Evolutionary conservation across 2,888 invertebrate genomes (phyloP).

Genomic region (Nemotelus pantherinus): DNA sequence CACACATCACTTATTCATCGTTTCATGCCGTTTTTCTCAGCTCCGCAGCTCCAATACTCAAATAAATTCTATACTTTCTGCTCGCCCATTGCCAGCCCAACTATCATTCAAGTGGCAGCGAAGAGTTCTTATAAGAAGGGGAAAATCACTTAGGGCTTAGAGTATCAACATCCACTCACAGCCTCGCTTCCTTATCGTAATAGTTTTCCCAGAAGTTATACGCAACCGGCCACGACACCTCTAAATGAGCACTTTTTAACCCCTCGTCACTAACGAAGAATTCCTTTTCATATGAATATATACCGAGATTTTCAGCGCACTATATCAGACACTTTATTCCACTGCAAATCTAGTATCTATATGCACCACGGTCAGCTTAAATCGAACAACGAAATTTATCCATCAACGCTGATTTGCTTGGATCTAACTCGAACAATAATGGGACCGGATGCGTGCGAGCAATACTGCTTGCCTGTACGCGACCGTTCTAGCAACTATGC

Average conservation of each 20-base stretch:
- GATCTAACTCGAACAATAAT: background rate
- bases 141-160: background rate
- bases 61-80: background rate
- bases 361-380: no score
- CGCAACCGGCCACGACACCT: slow-evolving; percentile 7
- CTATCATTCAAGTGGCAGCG: background rate
- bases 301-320: no score
- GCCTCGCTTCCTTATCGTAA: background rate
- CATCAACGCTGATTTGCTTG: background rate
- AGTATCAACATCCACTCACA: no score
- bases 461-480: background rate
- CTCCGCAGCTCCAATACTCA: background rate
- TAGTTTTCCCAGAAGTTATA: slow-evolving; percentile 9
- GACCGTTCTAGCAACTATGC: slow-evolving; percentile 29
- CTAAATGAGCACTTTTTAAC: background rate
- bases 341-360: no score
- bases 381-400: background rate
- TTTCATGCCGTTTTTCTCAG: background rate
- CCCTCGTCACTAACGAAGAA: background rate
- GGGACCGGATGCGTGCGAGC: slow-evolving; percentile 7
- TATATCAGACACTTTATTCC: no score
- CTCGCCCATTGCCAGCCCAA: background rate
- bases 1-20: slow-evolving; percentile 33
- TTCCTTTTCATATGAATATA: no score
- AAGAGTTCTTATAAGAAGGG: background rate